These are phyloP conservation scores for Jacana jacana DNA, from an alignment of 2,113 vertebrate species.

Conservation along the genomic window DNA sequence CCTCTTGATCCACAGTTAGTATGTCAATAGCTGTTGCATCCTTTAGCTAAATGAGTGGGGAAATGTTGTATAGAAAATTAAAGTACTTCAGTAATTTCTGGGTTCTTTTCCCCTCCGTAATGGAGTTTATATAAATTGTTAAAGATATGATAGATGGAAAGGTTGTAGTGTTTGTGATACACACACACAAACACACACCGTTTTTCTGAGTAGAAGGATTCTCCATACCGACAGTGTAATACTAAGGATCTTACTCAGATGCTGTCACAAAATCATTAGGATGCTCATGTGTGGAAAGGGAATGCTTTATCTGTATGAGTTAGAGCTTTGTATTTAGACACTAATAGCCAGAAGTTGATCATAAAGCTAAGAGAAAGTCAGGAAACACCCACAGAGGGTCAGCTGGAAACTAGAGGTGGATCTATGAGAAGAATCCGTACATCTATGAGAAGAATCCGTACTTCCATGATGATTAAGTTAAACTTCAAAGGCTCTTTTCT, in stretches of 20 bases:
- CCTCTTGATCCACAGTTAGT: conserved; percentile 48
- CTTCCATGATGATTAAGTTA: not conserved
- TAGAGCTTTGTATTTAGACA: not conserved
- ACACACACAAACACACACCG: not conserved
- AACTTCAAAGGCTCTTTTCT: not conserved
- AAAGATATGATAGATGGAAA: conserved; percentile 35
- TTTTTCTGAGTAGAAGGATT: conserved; percentile 37
- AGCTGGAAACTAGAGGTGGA: not conserved
- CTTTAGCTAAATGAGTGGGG: conserved; percentile 57
- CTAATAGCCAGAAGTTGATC: not conserved
- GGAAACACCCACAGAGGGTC: not conserved
- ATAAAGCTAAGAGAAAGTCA: not conserved
- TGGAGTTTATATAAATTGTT: conserved; percentile 60
- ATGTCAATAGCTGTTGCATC: conserved; percentile 56
- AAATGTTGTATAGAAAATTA: conserved; percentile 19
- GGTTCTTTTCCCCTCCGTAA: conserved; percentile 11
- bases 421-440: not conserved
- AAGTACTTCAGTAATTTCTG: conserved; percentile 52
- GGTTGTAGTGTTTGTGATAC: conserved; percentile 1
- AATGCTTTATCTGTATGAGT: not conserved
- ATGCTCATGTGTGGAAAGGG: not conserved
- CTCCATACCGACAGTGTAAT: conserved; percentile 7
- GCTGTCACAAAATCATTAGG: not conserved
- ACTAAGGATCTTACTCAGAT: not conserved
- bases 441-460: not conserved